Base-by-base conservation (phyloP, 2,888 invertebrate genomes). In the Amphipoea lucens region DNA sequence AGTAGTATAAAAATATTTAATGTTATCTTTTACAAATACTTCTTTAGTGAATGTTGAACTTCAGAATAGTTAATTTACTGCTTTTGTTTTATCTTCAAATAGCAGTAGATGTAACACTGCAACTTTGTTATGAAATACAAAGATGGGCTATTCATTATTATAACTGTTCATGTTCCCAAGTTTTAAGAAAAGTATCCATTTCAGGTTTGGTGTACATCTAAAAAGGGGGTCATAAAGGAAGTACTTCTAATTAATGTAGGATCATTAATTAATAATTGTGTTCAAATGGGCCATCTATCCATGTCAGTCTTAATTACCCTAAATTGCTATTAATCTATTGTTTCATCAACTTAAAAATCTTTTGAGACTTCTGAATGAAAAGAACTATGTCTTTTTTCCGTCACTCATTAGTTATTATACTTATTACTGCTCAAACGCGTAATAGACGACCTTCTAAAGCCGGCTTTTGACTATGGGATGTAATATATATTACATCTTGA, bases 361-460 rank as follows among this genome's bases (percentile, higher is more conserved):
- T 51, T 9, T 17, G 2, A 17, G 14, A 20, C 23, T 29, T 29
- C 14, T 54, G 17, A 36, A 65, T 54, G n/a, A 11, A 20, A 36
- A 40, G 14, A 17, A 40, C 9, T 48, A 48, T 11, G 7, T 6
- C 12, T 12, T 6, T 7, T 40, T 71, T 71, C 40, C 72, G 17
- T 5, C 29, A 78, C 57, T 82, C 12, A 6, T 57, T 36, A 23
- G n/a, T 62, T 40, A 40, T n/a, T 12, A 23, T 54, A 48, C 66
- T 14, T 48, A 14, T 48, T 54, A 45, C 62, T 23, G 51, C 48
- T 51, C 23, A 77, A 79, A 68, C 42, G 40, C 67, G 60, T 67
- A 83, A 76, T 42, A 78, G 40, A 42, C 78, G 82, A 80, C 87
- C 87, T 88, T 85, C 85, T 72, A n/a, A n/a, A n/a, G n/a, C n/a